These are phyloP conservation scores for Nebria brevicollis DNA, from an alignment of 2,888 invertebrate genomes.

Conservation along the genomic window DNA sequence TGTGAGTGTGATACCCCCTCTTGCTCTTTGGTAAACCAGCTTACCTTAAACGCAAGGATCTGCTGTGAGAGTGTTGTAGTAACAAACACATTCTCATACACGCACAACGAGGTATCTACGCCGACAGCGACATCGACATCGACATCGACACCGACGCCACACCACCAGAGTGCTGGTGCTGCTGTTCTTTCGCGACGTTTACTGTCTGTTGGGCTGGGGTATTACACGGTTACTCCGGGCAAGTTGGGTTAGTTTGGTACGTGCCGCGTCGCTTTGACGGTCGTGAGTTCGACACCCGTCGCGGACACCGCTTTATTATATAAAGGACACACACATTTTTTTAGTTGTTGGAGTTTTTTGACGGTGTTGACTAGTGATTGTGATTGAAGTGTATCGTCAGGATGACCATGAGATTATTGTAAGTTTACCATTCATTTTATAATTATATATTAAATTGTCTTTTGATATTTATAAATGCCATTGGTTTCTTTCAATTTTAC, in stretches of 20 bases:
- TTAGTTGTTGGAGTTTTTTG: not conserved
- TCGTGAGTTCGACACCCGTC: constrained; percentile 13
- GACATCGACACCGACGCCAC: not conserved
- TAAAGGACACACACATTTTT: constrained; percentile 5
- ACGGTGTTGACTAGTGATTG: constrained; percentile 13
- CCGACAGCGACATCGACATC: not conserved
- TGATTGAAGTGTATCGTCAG: constrained; percentile 12
- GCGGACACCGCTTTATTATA: not conserved
- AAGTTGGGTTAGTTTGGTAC: constrained; percentile 1
- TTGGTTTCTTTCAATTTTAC: not conserved
- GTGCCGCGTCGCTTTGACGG: constrained; percentile 7
- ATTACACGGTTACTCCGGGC: constrained; percentile 1
- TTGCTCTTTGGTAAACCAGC: not conserved
- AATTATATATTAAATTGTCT: not conserved
- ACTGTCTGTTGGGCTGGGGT: constrained; percentile 1
- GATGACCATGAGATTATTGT: constrained; percentile 18
- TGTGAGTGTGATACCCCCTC: not conserved
- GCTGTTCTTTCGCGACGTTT: constrained; percentile 1
- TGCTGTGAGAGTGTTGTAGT: not conserved
- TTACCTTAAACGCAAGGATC: not conserved
- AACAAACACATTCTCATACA: not conserved
- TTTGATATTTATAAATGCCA: not conserved
- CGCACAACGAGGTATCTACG: not conserved
- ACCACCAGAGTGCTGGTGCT: not conserved
- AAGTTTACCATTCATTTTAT: not conserved